These are phyloP conservation scores for Aplysina aerophoba DNA, from an alignment of 37 sponge, comb jelly and placozoan genomes.

Conservation along the genomic window DNA sequence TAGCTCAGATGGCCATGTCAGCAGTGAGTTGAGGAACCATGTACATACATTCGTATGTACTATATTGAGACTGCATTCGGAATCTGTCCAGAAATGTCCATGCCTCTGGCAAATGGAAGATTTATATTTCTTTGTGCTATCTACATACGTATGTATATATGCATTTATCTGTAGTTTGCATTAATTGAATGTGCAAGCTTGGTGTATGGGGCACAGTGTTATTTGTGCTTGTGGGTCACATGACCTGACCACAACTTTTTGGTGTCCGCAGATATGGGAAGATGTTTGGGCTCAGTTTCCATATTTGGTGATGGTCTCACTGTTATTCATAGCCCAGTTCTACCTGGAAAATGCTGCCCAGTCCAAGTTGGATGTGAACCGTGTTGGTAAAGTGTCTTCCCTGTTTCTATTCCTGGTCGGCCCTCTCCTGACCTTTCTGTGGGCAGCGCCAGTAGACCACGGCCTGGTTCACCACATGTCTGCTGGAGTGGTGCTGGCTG, in stretches of 20 bases:
- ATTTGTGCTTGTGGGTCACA: no score
- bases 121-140: no score
- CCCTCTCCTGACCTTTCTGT: conserved; percentile 20
- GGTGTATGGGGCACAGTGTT: no score
- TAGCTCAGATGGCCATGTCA: conserved; percentile 46
- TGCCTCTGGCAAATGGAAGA: no score
- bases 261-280: neutral
- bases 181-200: no score
- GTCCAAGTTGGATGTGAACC: conserved; percentile 10
- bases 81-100: no score
- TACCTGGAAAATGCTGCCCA: conserved; percentile 24
- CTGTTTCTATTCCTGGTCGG: conserved; percentile 2
- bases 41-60: no score
- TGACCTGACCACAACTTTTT: neutral
- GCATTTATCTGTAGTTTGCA: neutral
- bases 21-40: neutral
- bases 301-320: conserved; percentile 12
- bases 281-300: conserved; percentile 25
- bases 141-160: neutral
- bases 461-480: conserved; percentile 70
- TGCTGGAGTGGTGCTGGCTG: conserved; percentile 80
- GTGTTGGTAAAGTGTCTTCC: neutral
- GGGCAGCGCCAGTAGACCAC: conserved; percentile 27
- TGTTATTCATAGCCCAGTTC: conserved; percentile 23
- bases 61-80: no score